phyloP scores from a whole-genome alignment of 2,113 vertebrate species.

The Albula goreensis region DNA sequence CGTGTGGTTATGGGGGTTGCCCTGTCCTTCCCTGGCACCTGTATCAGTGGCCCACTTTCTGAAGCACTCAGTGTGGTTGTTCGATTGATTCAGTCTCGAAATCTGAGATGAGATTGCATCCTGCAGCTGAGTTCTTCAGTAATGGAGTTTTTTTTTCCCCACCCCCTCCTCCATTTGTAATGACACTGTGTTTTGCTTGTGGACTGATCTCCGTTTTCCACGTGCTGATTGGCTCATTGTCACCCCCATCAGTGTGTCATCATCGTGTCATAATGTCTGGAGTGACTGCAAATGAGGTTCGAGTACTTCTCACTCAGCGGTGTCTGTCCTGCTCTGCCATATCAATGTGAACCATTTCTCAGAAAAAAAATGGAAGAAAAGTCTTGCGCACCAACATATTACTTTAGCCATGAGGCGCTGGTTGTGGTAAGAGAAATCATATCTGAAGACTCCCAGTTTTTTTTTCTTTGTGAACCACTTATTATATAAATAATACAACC shows the following conservation, averaged over 20 bases:
- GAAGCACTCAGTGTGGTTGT: not conserved
- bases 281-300: not conserved
- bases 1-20: not conserved
- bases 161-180: not conserved
- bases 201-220: not conserved
- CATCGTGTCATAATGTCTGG: not conserved
- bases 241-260: not conserved
- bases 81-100: not conserved
- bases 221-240: not conserved
- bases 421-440: too few relatives aligned
- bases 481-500: too few relatives aligned
- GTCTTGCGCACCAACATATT: too few relatives aligned
- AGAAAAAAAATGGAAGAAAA: too few relatives aligned
- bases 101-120: not conserved
- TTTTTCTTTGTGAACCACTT: too few relatives aligned
- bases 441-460: too few relatives aligned
- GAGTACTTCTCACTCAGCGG: not conserved
- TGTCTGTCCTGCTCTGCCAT: not conserved
- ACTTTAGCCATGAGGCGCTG: too few relatives aligned
- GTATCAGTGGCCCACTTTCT: not conserved
- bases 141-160: not conserved
- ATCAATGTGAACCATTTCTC: not conserved
- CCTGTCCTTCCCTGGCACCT: not conserved
- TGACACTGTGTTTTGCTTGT: not conserved
- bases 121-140: not conserved